phyloP scores from a whole-genome alignment of 2,113 vertebrate species.

The Cnemophilus loriae region DNA sequence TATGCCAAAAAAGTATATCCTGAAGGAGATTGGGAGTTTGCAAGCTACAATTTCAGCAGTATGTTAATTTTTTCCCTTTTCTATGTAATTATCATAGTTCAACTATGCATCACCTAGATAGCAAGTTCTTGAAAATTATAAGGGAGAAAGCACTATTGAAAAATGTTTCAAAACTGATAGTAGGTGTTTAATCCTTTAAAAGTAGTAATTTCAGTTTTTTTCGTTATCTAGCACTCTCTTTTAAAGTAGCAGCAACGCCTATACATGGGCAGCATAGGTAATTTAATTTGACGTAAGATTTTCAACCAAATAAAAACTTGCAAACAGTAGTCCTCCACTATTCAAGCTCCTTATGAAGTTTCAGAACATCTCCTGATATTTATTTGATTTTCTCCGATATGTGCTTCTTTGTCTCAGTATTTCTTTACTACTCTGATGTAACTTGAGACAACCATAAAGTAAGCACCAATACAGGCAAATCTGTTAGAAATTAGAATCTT shows the following conservation, averaged over 20 bases:
- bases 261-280: neutral
- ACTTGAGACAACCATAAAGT: neutral
- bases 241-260: neutral
- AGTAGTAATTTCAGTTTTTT: neutral
- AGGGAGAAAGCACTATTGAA: neutral
- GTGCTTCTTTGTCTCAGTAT: neutral
- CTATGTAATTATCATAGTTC: neutral
- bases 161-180: neutral
- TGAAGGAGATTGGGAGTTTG: neutral
- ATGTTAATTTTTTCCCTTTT: neutral
- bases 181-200: neutral
- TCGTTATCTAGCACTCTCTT: neutral
- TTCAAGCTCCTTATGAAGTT: neutral
- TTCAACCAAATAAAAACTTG: neutral
- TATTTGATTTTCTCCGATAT: neutral
- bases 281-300: neutral
- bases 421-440: neutral
- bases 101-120: neutral
- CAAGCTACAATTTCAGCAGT: neutral
- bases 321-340: neutral
- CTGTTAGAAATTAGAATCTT: neutral
- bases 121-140: neutral
- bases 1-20: neutral
- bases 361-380: neutral
- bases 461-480: neutral